Evolutionary conservation across 2,888 invertebrate genomes (phyloP), one percentile per base, ranked within the genome.

Genomic region (Odontothrips loti): DNA sequence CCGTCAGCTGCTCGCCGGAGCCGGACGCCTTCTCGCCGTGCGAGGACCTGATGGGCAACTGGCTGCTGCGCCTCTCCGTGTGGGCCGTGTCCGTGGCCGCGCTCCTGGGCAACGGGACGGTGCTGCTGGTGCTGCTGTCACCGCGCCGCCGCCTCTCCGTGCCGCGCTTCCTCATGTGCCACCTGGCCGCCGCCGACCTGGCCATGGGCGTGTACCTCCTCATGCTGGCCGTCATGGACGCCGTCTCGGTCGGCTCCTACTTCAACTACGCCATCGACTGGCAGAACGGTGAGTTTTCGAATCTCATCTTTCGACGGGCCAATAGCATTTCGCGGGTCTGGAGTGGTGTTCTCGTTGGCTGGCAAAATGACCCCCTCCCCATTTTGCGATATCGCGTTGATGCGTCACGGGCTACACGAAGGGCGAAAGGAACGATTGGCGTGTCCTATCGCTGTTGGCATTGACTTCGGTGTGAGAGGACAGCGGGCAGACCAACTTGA

Each of bases 211-310:
- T 91, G 17, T 93, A 93, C 86, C 87, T 93, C 79, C 88, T 91
- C 0, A 85, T 89, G 51, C 89, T 92, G 83, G 92, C 92, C 0
- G 88, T 90, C 20, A 90, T 91, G 79, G 93, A 93, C 85, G 89
- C 90, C 0, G 89, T 89, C 68, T 92, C 92, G 3, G 88, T 91
- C 51, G 91, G 92, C 12, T 89, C 89, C 80, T 93, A 92, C 85
- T 92, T 92, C 86, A 92, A 92, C 85, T 90, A 90, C 84, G 92
- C 92, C 51, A 91, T 92, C 79, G 89, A 90, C 84, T 93, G 93
- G 93, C 93, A 93, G 86, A 89, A 90, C 85, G 90, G 89, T 89
- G 84, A 85, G 84, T 63, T 17, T 17, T 79, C 34, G 3, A 23
- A 29, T n/a, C n/a, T n/a, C n/a, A n/a, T n/a, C n/a, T n/a, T n/a